Conservation (phyloP, 2,888 invertebrate genomes). For the Vanessa cardui region DNA sequence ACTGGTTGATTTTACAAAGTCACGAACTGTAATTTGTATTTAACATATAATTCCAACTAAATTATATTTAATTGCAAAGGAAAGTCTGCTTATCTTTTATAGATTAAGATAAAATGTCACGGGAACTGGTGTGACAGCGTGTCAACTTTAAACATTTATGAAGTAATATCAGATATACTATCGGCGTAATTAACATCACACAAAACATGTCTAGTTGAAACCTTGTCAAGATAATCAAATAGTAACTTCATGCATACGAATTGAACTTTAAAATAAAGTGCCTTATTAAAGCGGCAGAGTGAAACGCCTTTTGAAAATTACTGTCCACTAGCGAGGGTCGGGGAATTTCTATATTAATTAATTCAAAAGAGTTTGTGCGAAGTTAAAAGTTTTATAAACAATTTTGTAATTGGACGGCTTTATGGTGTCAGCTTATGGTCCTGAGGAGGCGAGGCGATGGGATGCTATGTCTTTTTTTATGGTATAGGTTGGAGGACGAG, state of each 20-base stretch:
- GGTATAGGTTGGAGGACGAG: too few relatives aligned
- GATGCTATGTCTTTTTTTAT: slow-evolving; percentile 32
- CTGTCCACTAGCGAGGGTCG: slow-evolving; percentile 29
- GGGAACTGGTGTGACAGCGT: not conserved
- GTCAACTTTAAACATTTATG: not conserved
- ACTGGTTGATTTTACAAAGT: too few relatives aligned
- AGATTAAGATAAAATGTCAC: too few relatives aligned
- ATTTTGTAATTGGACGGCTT: slow-evolving; percentile 24
- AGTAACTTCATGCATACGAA: slow-evolving; percentile 23
- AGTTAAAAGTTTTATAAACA: slow-evolving; percentile 31
- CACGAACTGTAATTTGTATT: too few relatives aligned
- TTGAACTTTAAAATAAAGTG: slow-evolving; percentile 26
- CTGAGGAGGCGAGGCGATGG: not conserved
- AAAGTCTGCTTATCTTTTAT: too few relatives aligned
- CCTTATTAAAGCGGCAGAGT: slow-evolving; percentile 27
- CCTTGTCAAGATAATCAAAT: slow-evolving; percentile 12
- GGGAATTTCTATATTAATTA: slow-evolving; percentile 28
- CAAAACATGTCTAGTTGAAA: slow-evolving; percentile 6
- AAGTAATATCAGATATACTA: not conserved
- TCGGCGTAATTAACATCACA: not conserved
- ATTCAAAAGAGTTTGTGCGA: slow-evolving; percentile 22
- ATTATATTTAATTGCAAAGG: too few relatives aligned
- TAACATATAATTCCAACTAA: too few relatives aligned
- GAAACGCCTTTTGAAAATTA: slow-evolving; percentile 23
- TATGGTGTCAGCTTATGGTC: slow-evolving; percentile 2